phyloP scores from a whole-genome alignment of 1,140 invertebrate species.

The Pseudomyrmex concolor region DNA sequence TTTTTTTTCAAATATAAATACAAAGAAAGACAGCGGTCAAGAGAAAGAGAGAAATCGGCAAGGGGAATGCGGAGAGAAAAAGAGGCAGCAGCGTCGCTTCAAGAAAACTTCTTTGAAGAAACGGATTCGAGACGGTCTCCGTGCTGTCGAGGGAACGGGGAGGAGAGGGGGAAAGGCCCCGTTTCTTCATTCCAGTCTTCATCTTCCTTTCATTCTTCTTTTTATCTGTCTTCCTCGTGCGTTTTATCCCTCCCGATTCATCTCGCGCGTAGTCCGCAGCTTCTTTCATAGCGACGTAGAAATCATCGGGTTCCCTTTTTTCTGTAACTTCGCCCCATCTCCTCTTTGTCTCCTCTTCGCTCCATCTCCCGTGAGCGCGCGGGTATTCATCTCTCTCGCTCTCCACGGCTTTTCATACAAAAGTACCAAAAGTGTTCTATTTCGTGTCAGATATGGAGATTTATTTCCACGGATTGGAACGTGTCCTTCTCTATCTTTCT shows the following conservation, averaged over 20 bases:
- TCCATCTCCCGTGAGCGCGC: slow-evolving; percentile 12
- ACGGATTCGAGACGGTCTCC: slow-evolving; percentile 76
- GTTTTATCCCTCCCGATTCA: slow-evolving; percentile 58
- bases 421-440: slow-evolving; percentile 65
- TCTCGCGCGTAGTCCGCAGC: slow-evolving; percentile 41
- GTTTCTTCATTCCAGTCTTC: slow-evolving; percentile 56
- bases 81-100: slow-evolving; percentile 29
- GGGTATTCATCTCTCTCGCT: slow-evolving; percentile 53
- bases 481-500: slow-evolving; percentile 18
- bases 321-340: slow-evolving; percentile 30
- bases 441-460: slow-evolving; percentile 78
- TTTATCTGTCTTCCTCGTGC: slow-evolving; percentile 33
- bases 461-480: slow-evolving; percentile 71
- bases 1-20: too few relatives aligned
- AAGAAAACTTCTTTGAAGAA: slow-evolving; percentile 67
- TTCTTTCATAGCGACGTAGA: slow-evolving; percentile 66
- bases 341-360: slow-evolving; percentile 26
- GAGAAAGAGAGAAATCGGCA: not conserved
- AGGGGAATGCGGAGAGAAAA: slow-evolving; percentile 32
- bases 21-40: not conserved
- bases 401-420: slow-evolving; percentile 57
- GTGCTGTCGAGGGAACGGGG: slow-evolving; percentile 59
- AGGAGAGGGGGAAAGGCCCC: too few relatives aligned
- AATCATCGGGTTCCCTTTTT: slow-evolving; percentile 73
- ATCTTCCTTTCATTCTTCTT: slow-evolving; percentile 51